phyloP scores from a whole-genome alignment of 92 coral and sea anemone genomes.

The Heliopora coerulea region DNA sequence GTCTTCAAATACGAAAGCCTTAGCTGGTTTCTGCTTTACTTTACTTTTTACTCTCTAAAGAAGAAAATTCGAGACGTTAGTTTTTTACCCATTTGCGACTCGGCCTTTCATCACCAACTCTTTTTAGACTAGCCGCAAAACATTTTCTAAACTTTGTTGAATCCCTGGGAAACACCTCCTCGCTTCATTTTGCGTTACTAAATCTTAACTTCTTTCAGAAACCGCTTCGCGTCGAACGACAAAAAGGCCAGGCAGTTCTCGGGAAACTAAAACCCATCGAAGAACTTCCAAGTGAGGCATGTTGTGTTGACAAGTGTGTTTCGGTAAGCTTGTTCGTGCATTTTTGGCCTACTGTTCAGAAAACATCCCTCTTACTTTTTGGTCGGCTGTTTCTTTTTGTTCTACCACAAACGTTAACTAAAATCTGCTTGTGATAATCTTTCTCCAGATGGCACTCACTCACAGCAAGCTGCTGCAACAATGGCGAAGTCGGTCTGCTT shows the following conservation, averaged over 20 bases:
- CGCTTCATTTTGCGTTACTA: too few species aligned
- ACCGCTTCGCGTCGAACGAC: conserved; percentile 84
- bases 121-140: too few species aligned
- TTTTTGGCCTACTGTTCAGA: neutral
- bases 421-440: neutral
- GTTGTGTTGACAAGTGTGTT: conserved; percentile 97
- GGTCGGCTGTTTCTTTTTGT: neutral
- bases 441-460: conserved; percentile 74
- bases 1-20: too few species aligned
- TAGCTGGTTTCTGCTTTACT: neutral
- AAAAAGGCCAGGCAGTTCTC: conserved; percentile 95
- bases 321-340: conserved; percentile 70
- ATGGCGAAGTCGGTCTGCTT: conserved; percentile 96
- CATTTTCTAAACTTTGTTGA: too few species aligned
- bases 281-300: conserved; percentile 70
- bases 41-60: neutral
- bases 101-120: too few species aligned
- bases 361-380: too few species aligned
- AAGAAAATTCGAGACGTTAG: too few species aligned
- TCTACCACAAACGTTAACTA: neutral
- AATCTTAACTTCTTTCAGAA: conserved; percentile 67
- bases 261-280: conserved; percentile 84
- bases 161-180: too few species aligned
- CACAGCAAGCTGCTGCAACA: conserved; percentile 84
- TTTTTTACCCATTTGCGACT: too few species aligned